A percentile compares a stretch with the other conserved stretches of the same genome.
Conservation (phyloP, 2,888 invertebrate species). For the Lasioglossum marginatum region DNA sequence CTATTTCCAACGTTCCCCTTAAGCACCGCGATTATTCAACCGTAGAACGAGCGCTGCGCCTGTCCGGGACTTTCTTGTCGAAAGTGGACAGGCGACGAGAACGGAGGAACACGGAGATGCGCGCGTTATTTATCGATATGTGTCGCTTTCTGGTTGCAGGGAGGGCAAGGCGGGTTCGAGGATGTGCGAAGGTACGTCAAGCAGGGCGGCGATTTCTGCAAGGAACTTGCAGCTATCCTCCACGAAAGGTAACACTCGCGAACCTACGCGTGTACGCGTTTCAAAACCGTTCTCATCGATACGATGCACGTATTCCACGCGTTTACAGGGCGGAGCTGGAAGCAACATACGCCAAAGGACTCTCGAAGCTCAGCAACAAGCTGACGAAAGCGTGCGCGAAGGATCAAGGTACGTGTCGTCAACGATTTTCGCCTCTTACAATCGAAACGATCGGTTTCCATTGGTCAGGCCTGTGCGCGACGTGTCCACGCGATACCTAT, state of each 20-base stretch:
- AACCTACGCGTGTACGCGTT: not conserved
- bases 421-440: not conserved
- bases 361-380: conserved; percentile 94
- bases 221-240: conserved; percentile 94
- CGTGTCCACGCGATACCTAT: not conserved
- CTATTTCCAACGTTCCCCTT: conserved; percentile 59
- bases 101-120: not conserved
- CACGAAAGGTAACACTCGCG: conserved; percentile 92
- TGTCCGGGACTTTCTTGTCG: conserved; percentile 6
- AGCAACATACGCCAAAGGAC: conserved; percentile 94
- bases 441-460: not conserved
- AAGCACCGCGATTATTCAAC: conserved; percentile 55
- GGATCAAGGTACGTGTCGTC: conserved; percentile 81
- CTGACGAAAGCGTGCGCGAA: conserved; percentile 91
- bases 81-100: not conserved
- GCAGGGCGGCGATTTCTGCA: conserved; percentile 97
- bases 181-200: conserved; percentile 96
- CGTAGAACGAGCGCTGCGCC: conserved; percentile 32
- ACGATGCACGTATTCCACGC: not conserved
- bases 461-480: not conserved
- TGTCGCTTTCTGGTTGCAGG: conserved; percentile 86
- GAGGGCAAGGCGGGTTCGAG: conserved; percentile 95
- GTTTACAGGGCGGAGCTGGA: conserved; percentile 95
- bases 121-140: not conserved
- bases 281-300: not conserved